Conservation (phyloP, 1,140 invertebrate species). For the Plutomurus gul region DNA sequence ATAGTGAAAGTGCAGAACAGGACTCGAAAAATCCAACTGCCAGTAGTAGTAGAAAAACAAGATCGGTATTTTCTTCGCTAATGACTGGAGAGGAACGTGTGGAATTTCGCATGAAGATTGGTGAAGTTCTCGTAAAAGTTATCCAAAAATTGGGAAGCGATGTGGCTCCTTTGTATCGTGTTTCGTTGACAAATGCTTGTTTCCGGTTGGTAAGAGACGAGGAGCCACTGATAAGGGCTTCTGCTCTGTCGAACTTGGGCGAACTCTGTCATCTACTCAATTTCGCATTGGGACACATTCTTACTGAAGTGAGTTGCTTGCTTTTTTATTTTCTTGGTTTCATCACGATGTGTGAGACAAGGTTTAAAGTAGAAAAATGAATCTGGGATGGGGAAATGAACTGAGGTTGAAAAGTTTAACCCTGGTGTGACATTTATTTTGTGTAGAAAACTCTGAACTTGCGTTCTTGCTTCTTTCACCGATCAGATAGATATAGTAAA, state of each 20-base stretch:
- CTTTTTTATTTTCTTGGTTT: not conserved
- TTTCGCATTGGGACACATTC: slow-evolving; percentile 71
- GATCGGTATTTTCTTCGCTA: too few relatives aligned
- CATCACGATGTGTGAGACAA: too few relatives aligned
- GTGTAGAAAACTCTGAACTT: too few relatives aligned
- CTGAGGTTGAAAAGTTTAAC: too few relatives aligned
- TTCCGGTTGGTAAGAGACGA: slow-evolving; percentile 60
- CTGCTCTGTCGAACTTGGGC: slow-evolving; percentile 67
- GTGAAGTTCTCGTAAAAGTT: slow-evolving; percentile 78
- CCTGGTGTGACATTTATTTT: too few relatives aligned
- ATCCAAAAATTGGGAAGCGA: slow-evolving; percentile 73
- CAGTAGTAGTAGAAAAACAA: not conserved
- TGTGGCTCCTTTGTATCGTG: slow-evolving; percentile 66
- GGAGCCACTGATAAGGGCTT: slow-evolving; percentile 59
- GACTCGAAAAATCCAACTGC: not conserved
- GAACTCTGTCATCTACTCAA: slow-evolving; percentile 78
- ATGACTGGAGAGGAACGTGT: slow-evolving; percentile 58
- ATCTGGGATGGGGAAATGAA: too few relatives aligned
- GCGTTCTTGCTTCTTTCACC: too few relatives aligned
- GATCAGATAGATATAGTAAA: too few relatives aligned
- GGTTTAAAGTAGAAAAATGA: too few relatives aligned
- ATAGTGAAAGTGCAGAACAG: too few relatives aligned
- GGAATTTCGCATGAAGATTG: slow-evolving; percentile 76
- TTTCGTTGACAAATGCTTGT: slow-evolving; percentile 59
- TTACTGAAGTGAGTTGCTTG: slow-evolving; percentile 58